Percentiles rank a stretch among this genome's conserved stretches.
phyloP scores from a whole-genome alignment of 2,113 vertebrate species.

The Nerophis lumbriciformis region DNA sequence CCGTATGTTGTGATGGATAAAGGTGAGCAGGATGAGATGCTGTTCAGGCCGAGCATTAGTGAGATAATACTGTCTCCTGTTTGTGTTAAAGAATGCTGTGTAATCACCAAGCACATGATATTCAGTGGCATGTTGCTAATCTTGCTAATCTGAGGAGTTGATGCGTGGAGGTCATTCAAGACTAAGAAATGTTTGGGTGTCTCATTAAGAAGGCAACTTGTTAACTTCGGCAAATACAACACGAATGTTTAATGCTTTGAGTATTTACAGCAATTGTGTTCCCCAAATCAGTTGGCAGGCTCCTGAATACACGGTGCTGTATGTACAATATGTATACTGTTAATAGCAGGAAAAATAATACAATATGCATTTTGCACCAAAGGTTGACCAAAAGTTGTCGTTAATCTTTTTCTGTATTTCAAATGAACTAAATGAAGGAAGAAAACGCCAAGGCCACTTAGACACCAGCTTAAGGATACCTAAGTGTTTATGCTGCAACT shows the following conservation, averaged over 20 bases:
- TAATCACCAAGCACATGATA: conserved; percentile 28
- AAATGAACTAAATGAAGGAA: conserved; percentile 22
- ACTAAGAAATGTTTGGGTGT: conserved; percentile 10
- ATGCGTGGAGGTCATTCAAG: conserved; percentile 46
- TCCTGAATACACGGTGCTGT: too few relatives aligned
- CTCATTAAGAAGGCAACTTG: background rate
- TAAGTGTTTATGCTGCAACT: conserved; percentile 48
- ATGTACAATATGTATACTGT: background rate
- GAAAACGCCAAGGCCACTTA: conserved; percentile 8
- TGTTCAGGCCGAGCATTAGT: conserved; percentile 31
- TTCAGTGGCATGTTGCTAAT: conserved; percentile 45
- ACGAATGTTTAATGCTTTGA: too few relatives aligned
- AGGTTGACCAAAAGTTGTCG: background rate
- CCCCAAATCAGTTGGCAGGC: too few relatives aligned
- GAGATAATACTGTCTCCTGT: conserved; percentile 49
- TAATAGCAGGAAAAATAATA: background rate
- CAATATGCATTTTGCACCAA: background rate
- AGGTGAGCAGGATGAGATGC: conserved; percentile 30
- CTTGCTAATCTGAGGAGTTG: conserved; percentile 49
- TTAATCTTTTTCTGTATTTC: background rate
- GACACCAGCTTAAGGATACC: conserved; percentile 37
- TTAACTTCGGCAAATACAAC: background rate
- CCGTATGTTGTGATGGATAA: background rate
- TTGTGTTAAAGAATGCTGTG: conserved; percentile 31
- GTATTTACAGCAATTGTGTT: too few relatives aligned